These are phyloP conservation scores for Saccopteryx bilineata DNA, from an alignment of 2,113 vertebrate species.

Conservation along the genomic window DNA sequence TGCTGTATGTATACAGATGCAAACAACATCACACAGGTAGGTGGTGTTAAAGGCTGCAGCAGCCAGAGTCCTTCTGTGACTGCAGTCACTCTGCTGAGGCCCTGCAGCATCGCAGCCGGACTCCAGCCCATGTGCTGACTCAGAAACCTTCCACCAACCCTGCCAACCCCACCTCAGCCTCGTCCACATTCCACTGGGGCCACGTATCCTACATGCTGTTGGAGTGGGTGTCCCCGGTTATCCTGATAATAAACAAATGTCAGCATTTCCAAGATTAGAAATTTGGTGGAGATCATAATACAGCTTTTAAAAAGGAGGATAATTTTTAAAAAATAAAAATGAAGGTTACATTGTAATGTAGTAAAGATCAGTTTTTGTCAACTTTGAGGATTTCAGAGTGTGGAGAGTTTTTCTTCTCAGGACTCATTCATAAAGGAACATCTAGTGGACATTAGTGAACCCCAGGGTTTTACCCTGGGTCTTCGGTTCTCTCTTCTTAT, in stretches of 20 bases:
- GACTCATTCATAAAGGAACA: not conserved
- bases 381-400: not conserved
- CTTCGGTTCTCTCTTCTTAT: not conserved
- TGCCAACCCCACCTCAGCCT: not conserved
- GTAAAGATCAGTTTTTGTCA: not conserved
- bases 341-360: not conserved
- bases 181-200: not conserved
- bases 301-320: not conserved
- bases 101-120: not conserved
- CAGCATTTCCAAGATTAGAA: not conserved
- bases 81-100: not conserved
- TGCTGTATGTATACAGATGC: accelerated
- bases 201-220: not conserved
- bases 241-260: not conserved
- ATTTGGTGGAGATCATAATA: not conserved
- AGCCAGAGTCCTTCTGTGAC: not conserved
- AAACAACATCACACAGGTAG: no score
- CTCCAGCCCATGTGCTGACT: not conserved
- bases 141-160: not conserved
- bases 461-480: not conserved
- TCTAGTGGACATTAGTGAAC: not conserved
- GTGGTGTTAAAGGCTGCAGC: not conserved
- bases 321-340: not conserved
- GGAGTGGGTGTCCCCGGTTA: not conserved
- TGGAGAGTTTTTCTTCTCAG: not conserved